Evolutionary conservation across 2,888 invertebrate species (phyloP), one percentile per base, ranked within the genome.

Genomic region (Agrochola lychnidis): DNA sequence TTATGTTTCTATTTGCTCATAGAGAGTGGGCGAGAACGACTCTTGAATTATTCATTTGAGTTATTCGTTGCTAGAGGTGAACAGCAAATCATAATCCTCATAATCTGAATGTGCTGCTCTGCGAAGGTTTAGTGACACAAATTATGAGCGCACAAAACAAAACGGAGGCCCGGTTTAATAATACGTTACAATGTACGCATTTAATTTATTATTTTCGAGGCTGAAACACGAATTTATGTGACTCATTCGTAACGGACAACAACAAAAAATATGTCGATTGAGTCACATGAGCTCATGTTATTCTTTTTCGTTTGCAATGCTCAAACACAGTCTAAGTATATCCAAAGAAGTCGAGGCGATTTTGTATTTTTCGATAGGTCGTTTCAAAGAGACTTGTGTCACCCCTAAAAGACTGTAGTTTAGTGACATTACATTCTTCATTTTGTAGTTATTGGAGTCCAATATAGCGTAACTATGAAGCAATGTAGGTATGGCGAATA

Each of bases 21-120:
- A 80, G 80, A 81, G 76, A 81, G 73, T 66, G 66, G 48, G 74
- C 67, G 82, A 82, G 78, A 87, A 81, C 73, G 76, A 76, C 79
- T 83, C 69, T 57, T 88, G 88, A 88, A 88, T 87, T 86, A 88
- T 88, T 87, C 89, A 88, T 88, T 84, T 81, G 70, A 82, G 83
- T 86, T 87, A 81, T 84, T 86, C 79, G 78, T 76, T 76, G 77
- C 68, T 74, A 72, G 72, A 81, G 87, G 81, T 83, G 78, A 84
- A 79, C 85, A 83, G 82, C 82, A 82, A 88, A 88, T 88, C 84
- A 85, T 88, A 88, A 88, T 87, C 84, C 80, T 86, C 70, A 79
- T 88, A 88, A 88, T 85, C 85, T 83, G 82, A 81, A 74, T 68
- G 77, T 79, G 74, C 69, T 82, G 76, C 80, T 83, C 78, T 76